Evolutionary conservation across 1,140 invertebrate species (phyloP).

Genomic region (Ooceraea biroi): DNA sequence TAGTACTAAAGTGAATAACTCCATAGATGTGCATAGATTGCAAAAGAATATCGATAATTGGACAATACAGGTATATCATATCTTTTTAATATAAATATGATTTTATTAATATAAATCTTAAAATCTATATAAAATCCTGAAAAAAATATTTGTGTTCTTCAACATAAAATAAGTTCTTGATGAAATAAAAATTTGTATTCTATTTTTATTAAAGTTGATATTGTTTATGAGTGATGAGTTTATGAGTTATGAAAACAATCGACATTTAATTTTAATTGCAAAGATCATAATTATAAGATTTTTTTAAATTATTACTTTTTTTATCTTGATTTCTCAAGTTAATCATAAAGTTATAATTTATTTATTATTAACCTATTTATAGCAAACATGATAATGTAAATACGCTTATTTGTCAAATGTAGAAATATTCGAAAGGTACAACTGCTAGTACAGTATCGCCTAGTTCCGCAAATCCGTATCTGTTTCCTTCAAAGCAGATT

Average conservation of each 20-base stretch:
- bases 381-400: neutral
- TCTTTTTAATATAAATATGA: neutral
- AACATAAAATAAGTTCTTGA: neutral
- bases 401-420: conserved; percentile 53
- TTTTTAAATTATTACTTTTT: too few species aligned
- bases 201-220: too few species aligned
- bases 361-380: neutral
- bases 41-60: conserved; percentile 94
- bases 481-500: conserved; percentile 90
- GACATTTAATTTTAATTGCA: too few species aligned
- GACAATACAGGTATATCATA: conserved; percentile 90
- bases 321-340: too few species aligned
- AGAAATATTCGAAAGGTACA: conserved; percentile 83
- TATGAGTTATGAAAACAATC: too few species aligned
- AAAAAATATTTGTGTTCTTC: neutral
- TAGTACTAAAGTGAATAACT: conserved; percentile 83
- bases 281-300: too few species aligned
- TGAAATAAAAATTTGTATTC: too few species aligned
- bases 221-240: too few species aligned
- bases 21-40: conserved; percentile 90
- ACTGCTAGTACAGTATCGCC: conserved; percentile 77
- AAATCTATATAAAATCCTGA: neutral
- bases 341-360: too few species aligned
- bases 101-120: neutral
- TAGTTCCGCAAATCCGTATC: conserved; percentile 85